A percentile compares a stretch with the other conserved stretches of the same genome.
Conservation (phyloP, 2,113 vertebrate genomes). For the Labeo catla region DNA sequence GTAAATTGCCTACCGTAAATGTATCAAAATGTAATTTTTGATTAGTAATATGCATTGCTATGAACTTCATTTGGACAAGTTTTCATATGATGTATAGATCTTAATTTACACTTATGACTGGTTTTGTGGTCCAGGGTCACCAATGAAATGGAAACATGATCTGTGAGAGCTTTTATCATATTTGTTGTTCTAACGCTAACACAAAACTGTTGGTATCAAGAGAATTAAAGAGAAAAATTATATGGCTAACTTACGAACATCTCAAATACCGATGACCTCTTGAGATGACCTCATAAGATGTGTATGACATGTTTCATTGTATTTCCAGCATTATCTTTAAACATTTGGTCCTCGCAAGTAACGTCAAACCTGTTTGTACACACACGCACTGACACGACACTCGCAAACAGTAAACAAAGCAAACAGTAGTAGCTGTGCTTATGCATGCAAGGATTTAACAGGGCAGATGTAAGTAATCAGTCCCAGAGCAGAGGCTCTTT, state of each 20-base stretch:
- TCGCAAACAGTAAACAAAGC: constrained; percentile 22
- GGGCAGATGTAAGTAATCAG: constrained; percentile 89
- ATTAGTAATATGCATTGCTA: too few species aligned
- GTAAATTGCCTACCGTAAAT: too few species aligned
- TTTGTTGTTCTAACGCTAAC: too few species aligned
- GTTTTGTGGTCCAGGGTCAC: too few species aligned
- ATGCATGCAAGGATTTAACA: constrained; percentile 81
- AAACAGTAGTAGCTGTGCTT: constrained; percentile 29
- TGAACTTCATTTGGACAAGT: too few species aligned
- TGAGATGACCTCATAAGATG: not conserved
- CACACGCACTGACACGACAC: not conserved
- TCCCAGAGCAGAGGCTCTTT: constrained; percentile 81
- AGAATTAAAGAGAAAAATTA: not conserved
- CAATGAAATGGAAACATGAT: too few species aligned
- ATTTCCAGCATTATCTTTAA: not conserved
- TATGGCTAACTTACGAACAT: not conserved
- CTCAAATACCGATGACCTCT: not conserved
- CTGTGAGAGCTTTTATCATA: too few species aligned
- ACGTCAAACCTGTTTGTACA: not conserved
- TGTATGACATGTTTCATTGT: not conserved
- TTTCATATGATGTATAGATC: too few species aligned
- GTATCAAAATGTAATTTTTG: too few species aligned
- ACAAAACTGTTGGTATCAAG: not conserved
- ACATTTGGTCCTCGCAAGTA: not conserved
- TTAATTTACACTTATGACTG: too few species aligned